Percentiles rank a stretch among this genome's conserved stretches.
These are phyloP conservation scores for Macaca nemestrina DNA, from an alignment of 2,113 vertebrate species.

Conservation along the genomic window DNA sequence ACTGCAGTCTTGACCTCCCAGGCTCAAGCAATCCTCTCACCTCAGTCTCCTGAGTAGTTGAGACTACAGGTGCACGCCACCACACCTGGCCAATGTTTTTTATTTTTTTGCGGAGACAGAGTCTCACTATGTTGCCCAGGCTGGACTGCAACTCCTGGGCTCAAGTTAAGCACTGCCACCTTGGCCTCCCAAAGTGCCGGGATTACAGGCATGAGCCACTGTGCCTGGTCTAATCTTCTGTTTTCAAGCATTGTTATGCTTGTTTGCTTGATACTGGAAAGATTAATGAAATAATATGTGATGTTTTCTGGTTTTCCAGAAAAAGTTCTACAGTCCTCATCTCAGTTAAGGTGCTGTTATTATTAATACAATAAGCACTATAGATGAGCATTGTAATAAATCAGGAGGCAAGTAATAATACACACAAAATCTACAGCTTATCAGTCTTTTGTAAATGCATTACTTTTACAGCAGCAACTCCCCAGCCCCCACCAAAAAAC, in stretches of 20 bases:
- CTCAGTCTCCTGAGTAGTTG: too few relatives aligned
- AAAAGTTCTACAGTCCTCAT: background rate
- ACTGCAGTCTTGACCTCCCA: too few relatives aligned
- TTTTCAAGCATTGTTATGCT: slow-evolving; percentile 32
- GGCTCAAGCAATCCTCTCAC: too few relatives aligned
- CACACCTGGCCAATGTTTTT: too few relatives aligned
- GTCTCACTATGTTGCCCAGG: too few relatives aligned
- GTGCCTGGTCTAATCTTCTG: background rate
- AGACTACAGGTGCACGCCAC: too few relatives aligned
- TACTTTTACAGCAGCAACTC: background rate
- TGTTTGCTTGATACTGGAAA: slow-evolving; percentile 9
- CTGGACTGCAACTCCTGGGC: too few relatives aligned
- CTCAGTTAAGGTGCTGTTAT: background rate
- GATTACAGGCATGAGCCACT: too few relatives aligned
- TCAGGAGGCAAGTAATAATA: background rate
- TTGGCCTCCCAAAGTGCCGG: too few relatives aligned
- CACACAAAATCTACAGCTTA: background rate
- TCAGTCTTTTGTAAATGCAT: background rate
- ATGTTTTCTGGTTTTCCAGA: background rate
- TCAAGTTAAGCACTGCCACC: too few relatives aligned
- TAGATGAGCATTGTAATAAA: background rate
- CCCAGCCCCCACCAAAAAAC: too few relatives aligned
- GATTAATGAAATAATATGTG: background rate
- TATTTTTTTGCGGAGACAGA: too few relatives aligned
- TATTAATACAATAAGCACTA: background rate